Conservation (phyloP, 92 coral and sea anemone genomes). For the Zoanthus gigantus region DNA sequence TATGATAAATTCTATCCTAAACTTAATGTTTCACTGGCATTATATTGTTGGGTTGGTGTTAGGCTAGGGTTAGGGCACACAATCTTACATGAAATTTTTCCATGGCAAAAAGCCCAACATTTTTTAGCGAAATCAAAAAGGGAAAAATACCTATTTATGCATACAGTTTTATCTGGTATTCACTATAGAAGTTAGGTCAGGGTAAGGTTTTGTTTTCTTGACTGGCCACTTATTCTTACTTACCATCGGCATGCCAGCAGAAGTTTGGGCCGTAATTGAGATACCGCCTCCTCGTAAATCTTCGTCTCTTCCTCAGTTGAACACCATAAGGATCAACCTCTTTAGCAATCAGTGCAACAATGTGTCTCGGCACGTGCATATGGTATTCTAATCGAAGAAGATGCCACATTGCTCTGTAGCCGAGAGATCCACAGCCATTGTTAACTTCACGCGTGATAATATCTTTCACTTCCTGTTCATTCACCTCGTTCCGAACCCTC, state of each 20-base stretch:
- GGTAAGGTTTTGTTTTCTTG: too few species aligned
- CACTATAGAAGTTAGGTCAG: too few species aligned
- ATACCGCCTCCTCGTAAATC: constrained; percentile 35
- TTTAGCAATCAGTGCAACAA: constrained; percentile 45
- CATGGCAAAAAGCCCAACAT: too few species aligned
- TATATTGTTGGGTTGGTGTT: too few species aligned
- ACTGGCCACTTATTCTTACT: not conserved
- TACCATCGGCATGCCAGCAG: constrained; percentile 56
- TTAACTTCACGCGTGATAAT: constrained; percentile 36
- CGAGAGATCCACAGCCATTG: constrained; percentile 52
- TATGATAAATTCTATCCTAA: too few species aligned
- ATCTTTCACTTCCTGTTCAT: constrained; percentile 56
- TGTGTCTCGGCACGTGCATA: constrained; percentile 49
- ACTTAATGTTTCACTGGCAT: too few species aligned
- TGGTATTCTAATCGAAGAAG: constrained; percentile 45
- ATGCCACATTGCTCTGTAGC: constrained; percentile 52
- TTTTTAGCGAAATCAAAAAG: too few species aligned
- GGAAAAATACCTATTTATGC: too few species aligned
- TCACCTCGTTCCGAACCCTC: constrained; percentile 55
- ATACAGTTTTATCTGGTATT: too few species aligned
- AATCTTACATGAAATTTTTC: too few species aligned
- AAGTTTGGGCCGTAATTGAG: constrained; percentile 43
- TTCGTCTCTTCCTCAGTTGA: constrained; percentile 35
- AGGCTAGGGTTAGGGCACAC: too few species aligned
- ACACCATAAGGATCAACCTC: constrained; percentile 31